phyloP scores from a whole-genome alignment of 2,888 invertebrate genomes.

The Dicranocentrus wangi region DNA sequence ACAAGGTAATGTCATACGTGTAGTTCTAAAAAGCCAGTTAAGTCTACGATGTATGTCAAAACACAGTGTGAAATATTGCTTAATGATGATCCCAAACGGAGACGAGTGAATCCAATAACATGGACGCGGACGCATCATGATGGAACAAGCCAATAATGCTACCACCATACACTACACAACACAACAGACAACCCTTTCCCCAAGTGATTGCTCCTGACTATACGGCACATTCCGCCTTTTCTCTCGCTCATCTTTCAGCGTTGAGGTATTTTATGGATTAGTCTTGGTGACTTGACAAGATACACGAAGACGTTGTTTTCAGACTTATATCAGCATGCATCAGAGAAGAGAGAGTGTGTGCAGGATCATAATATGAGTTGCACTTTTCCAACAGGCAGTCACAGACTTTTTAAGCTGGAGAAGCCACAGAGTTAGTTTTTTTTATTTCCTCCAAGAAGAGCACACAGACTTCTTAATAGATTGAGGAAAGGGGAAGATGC shows the following conservation, averaged over 20 bases:
- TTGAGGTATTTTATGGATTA: constrained; percentile 51
- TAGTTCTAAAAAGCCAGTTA: constrained; percentile 21
- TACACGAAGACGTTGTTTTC: constrained; percentile 19
- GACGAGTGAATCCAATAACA: constrained; percentile 42
- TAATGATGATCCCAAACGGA: constrained; percentile 70
- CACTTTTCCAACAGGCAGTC: no score
- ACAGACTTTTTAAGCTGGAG: no score
- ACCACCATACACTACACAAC: background rate
- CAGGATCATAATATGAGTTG: no score
- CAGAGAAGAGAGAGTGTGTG: no score
- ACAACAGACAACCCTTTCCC: constrained; percentile 2
- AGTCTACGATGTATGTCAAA: constrained; percentile 68
- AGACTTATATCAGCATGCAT: no score
- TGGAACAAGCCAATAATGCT: constrained; percentile 19
- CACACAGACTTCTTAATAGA: no score
- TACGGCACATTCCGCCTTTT: no score
- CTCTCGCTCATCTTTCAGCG: constrained; percentile 30
- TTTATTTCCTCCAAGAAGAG: no score
- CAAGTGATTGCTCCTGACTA: background rate
- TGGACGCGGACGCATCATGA: constrained; percentile 6
- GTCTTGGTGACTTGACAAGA: constrained; percentile 46
- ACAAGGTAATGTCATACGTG: constrained; percentile 1
- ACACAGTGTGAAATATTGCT: constrained; percentile 72
- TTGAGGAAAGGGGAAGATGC: constrained; percentile 21
- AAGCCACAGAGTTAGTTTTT: no score